Percentiles rank a stretch among this genome's conserved stretches.
These are phyloP conservation scores for Byasa hedistus DNA, from an alignment of 2,888 invertebrate species.

Conservation along the genomic window DNA sequence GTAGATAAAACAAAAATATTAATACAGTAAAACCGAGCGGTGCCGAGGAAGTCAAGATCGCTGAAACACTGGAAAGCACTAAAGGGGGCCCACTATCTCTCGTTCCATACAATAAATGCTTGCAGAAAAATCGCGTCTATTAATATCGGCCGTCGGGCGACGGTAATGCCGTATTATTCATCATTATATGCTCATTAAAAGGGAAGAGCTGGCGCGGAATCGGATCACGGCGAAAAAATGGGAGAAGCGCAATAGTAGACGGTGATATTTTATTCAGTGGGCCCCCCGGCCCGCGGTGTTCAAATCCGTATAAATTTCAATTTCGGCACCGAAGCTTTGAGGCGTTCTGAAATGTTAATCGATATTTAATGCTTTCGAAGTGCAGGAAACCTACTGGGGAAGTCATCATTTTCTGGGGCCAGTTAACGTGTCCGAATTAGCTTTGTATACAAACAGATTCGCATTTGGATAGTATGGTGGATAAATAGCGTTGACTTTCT, in stretches of 20 bases:
- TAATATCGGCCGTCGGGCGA: conserved; percentile 46
- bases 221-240: conserved; percentile 43
- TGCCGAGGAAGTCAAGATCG: conserved; percentile 27
- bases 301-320: conserved; percentile 36
- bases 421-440: neutral
- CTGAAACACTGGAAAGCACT: conserved; percentile 46
- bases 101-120: conserved; percentile 40
- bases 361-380: conserved; percentile 31
- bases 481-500: too few species aligned
- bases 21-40: conserved; percentile 27
- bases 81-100: conserved; percentile 34
- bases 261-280: conserved; percentile 42
- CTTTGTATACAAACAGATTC: neutral
- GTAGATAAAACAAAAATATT: conserved; percentile 28
- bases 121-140: conserved; percentile 52
- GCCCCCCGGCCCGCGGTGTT: conserved; percentile 29
- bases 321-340: conserved; percentile 34
- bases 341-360: conserved; percentile 35
- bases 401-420: conserved; percentile 11
- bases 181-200: conserved; percentile 74
- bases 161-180: conserved; percentile 59
- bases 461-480: too few species aligned
- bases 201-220: conserved; percentile 65
- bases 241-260: conserved; percentile 38
- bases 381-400: neutral